Base-by-base conservation (phyloP, 2,888 invertebrate species). In the Cataglyphis rosenhaueri region DNA sequence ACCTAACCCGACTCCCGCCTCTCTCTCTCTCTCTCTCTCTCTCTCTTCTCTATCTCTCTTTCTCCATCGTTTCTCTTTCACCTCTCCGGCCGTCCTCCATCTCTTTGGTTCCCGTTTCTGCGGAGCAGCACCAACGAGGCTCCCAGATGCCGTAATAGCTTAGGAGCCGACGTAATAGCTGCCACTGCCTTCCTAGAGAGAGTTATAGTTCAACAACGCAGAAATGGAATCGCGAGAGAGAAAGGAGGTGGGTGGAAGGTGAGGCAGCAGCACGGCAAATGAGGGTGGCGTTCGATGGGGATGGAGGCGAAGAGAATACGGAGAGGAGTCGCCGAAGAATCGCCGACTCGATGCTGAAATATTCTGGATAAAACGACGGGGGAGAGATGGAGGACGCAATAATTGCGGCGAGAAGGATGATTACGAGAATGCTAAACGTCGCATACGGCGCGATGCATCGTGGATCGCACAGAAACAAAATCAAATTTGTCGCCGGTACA, bases 121-220 rank as follows among this genome's bases (percentile, higher is more conserved):
- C 68, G 76, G 83, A 84, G 82, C 82, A 71, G 82, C 89, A 83
- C 87, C 88, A 84, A 90, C 90, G 89, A 90, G 85, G 81, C 85
- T 88, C 84, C 86, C 91, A 91, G 92, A 93, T 93, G 93, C 92
- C 92, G 93, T 94, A 94, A 94, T 94, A 94, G 94, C 94, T 94
- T 92, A 92, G 93, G 90, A 93, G 91, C 90, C 92, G 88, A 87
- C 89, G 93, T 94, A 94, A 94, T 94, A 94, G 93, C 94, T 93
- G 93, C 92, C 93, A 92, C 91, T 92, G 91, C 90, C 92, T 91
- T 91, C 91, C 91, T 89, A 89, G 91, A 88, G 91, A 90, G 92
- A 94, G 93, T 93, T 94, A 94, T 94, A 93, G 94, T 93, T 93
- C 93, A 93, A 94, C 93, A 94, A 93, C 91, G 92, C 91, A 91